These are phyloP conservation scores for Hyposmocoma kahamanoa DNA, from an alignment of 1,140 invertebrate genomes.

Conservation along the genomic window DNA sequence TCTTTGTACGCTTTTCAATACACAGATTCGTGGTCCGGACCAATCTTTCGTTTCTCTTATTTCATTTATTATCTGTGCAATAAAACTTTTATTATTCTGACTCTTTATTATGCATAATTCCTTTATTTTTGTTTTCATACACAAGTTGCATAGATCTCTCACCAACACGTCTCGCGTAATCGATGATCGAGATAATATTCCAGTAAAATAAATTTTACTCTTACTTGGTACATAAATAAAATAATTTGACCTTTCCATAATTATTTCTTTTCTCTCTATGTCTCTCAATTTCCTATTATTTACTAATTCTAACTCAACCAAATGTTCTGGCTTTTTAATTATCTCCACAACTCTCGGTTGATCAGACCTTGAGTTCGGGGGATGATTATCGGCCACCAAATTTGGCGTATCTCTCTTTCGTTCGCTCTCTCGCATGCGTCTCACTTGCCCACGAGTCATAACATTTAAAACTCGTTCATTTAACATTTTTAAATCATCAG, in stretches of 20 bases:
- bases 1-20: background rate
- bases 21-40: background rate
- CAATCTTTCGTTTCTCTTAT: background rate
- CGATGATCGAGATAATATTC: constrained; percentile 3
- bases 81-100: background rate
- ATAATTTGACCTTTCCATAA: too few species aligned
- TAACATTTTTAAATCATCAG: constrained; percentile 1
- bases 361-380: too few species aligned
- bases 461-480: constrained; percentile 2
- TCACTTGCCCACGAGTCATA: constrained; percentile 2
- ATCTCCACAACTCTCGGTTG: too few species aligned
- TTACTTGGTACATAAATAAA: too few species aligned
- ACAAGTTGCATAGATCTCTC: background rate
- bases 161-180: background rate
- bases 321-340: too few species aligned
- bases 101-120: background rate
- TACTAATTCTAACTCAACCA: too few species aligned
- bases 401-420: too few species aligned
- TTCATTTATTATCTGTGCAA: background rate
- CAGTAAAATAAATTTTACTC: too few species aligned
- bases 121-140: background rate
- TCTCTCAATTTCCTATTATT: too few species aligned
- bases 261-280: too few species aligned
- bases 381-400: too few species aligned
- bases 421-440: background rate